phyloP scores from a whole-genome alignment of 2,888 invertebrate genomes.

The Microplitis manilae region DNA sequence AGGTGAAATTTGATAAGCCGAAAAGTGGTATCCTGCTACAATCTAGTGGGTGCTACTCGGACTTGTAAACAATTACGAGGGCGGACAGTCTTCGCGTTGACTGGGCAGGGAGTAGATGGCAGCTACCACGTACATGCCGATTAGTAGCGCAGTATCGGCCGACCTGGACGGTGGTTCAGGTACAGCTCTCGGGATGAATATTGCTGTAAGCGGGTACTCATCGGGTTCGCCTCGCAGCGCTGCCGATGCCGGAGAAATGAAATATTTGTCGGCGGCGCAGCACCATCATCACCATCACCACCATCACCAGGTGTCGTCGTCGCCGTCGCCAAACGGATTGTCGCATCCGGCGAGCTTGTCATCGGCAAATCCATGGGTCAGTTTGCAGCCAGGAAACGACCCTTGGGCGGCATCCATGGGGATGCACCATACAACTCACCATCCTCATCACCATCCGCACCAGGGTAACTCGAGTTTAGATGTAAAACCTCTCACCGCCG shows the following conservation, averaged over 20 bases:
- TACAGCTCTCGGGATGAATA: slow-evolving; percentile 81
- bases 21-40: slow-evolving; percentile 6
- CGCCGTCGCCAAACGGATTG: slow-evolving; percentile 79
- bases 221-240: slow-evolving; percentile 89
- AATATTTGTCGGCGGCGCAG: slow-evolving; percentile 88
- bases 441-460: slow-evolving; percentile 79
- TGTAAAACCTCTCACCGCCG: slow-evolving; percentile 85
- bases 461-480: slow-evolving; percentile 76
- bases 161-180: slow-evolving; percentile 79
- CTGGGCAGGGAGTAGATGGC: slow-evolving; percentile 85
- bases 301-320: slow-evolving; percentile 79
- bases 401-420: slow-evolving; percentile 84
- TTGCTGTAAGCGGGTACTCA: slow-evolving; percentile 82
- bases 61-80: slow-evolving; percentile 9
- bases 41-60: slow-evolving; percentile 14
- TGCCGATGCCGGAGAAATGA: slow-evolving; percentile 93
- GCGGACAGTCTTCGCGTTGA: slow-evolving; percentile 66
- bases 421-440: slow-evolving; percentile 77
- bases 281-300: slow-evolving; percentile 88
- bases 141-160: slow-evolving; percentile 83
- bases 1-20: slow-evolving; percentile 1
- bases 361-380: slow-evolving; percentile 87
- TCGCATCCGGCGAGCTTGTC: slow-evolving; percentile 74
- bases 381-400: slow-evolving; percentile 83
- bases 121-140: slow-evolving; percentile 94